These are phyloP conservation scores for Chelidonichthys spinosus DNA, from an alignment of 2,797 vertebrate species.

Conservation along the genomic window DNA sequence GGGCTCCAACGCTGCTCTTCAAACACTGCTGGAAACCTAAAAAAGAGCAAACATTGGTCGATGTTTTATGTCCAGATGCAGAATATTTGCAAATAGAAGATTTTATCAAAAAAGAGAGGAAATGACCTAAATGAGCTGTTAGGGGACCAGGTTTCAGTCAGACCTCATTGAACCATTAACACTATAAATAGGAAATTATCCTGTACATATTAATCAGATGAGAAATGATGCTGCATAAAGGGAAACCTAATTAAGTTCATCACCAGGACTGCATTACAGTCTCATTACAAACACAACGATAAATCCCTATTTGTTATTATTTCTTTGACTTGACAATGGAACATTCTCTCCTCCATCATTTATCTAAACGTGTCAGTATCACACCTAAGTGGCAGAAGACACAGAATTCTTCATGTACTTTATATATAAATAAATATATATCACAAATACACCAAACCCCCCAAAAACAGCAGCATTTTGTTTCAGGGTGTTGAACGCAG, in stretches of 20 bases:
- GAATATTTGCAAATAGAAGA: conserved; percentile 23
- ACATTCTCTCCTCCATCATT: background rate
- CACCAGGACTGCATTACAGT: background rate
- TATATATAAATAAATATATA: conserved; percentile 32
- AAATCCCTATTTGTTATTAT: too few relatives aligned
- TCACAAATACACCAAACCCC: background rate
- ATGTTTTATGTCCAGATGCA: conserved; percentile 56
- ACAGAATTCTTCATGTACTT: conserved; percentile 44
- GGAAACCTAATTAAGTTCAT: background rate
- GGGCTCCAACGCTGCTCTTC: conserved; percentile 72
- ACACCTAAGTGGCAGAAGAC: conserved; percentile 52
- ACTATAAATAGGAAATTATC: background rate
- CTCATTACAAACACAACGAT: too few relatives aligned
- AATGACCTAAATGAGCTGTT: conserved; percentile 11
- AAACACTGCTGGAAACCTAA: conserved; percentile 67
- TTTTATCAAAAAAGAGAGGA: background rate
- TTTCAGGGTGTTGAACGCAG: conserved; percentile 53
- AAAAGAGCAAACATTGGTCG: conserved; percentile 30
- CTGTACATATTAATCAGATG: background rate
- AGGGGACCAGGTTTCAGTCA: background rate
- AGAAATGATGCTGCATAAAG: background rate
- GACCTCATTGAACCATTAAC: conserved; percentile 13
- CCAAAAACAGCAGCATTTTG: conserved; percentile 39
- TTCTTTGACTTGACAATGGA: background rate
- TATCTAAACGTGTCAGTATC: conserved; percentile 22